Evolutionary conservation across 2,888 invertebrate genomes (phyloP).

Genomic region (Drosophila aldrichi): DNA sequence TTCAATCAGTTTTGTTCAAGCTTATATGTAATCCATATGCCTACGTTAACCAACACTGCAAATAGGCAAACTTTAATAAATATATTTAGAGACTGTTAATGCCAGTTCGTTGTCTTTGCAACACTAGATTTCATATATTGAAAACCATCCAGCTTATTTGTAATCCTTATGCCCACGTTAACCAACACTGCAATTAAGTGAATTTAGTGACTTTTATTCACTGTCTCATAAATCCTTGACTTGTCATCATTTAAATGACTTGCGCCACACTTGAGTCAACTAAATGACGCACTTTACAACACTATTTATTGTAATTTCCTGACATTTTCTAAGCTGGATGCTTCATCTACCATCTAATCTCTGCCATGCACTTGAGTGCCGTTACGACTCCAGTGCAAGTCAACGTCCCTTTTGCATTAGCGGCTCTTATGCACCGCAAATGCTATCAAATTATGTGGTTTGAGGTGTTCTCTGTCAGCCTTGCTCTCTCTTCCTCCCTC

Average conservation of each 20-base stretch:
- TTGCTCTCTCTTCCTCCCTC: too few species aligned
- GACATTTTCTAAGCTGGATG: conserved; percentile 4
- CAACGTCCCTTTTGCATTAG: conserved; percentile 40
- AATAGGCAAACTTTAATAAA: too few species aligned
- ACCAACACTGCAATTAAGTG: neutral
- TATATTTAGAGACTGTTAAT: too few species aligned
- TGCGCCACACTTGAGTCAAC: neutral
- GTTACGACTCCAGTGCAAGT: conserved; percentile 27
- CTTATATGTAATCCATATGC: too few species aligned
- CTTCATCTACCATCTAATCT: conserved; percentile 23
- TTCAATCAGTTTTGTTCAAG: too few species aligned
- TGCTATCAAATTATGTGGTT: conserved; percentile 67
- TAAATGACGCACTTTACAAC: conserved; percentile 9
- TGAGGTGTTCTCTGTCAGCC: neutral
- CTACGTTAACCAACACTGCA: conserved; percentile 6
- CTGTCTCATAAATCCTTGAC: neutral
- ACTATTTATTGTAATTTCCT: conserved; percentile 1
- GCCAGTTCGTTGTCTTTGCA: too few species aligned
- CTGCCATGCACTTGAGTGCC: conserved; percentile 35
- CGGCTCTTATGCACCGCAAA: conserved; percentile 64
- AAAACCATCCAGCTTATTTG: too few species aligned
- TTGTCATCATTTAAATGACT: neutral
- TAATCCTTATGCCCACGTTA: neutral
- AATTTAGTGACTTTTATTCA: neutral
- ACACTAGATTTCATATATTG: too few species aligned